These are phyloP conservation scores for Semnopithecus entellus DNA, from an alignment of 2,113 vertebrate species.

Conservation along the genomic window DNA sequence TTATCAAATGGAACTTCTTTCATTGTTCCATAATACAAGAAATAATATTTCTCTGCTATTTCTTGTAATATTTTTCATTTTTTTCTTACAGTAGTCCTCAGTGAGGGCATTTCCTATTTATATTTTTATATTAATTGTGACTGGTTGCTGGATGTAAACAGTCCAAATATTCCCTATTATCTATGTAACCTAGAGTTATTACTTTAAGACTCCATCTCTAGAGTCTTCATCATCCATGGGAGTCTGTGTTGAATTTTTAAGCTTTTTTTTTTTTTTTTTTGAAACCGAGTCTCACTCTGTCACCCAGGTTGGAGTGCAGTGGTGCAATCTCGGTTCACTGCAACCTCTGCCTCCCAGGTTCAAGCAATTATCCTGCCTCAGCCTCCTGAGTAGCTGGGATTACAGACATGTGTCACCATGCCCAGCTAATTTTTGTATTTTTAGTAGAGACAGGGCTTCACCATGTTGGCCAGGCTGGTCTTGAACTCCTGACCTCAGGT, in stretches of 20 bases:
- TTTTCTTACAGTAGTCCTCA: neutral
- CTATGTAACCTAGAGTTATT: neutral
- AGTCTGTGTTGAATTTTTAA: neutral
- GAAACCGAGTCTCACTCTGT: no score
- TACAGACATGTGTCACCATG: accelerated
- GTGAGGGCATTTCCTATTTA: neutral
- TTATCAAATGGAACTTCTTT: neutral
- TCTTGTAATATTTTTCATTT: neutral
- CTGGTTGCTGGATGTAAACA: neutral
- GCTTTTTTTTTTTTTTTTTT: neutral
- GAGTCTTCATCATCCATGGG: neutral
- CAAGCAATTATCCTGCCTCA: no score
- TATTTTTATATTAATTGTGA: neutral
- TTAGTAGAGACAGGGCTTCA: no score
- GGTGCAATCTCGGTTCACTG: neutral
- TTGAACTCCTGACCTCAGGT: no score
- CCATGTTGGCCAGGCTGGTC: no score
- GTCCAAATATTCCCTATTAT: neutral
- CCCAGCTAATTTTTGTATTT: no score
- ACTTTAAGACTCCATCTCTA: neutral
- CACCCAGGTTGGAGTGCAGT: no score
- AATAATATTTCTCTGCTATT: neutral
- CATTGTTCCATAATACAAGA: neutral
- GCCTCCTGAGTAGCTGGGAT: no score
- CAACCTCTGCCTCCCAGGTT: neutral